Evolutionary conservation across 2,888 invertebrate species (phyloP), one percentile per base, ranked within the genome.

Genomic region (Leucophenga montana): DNA sequence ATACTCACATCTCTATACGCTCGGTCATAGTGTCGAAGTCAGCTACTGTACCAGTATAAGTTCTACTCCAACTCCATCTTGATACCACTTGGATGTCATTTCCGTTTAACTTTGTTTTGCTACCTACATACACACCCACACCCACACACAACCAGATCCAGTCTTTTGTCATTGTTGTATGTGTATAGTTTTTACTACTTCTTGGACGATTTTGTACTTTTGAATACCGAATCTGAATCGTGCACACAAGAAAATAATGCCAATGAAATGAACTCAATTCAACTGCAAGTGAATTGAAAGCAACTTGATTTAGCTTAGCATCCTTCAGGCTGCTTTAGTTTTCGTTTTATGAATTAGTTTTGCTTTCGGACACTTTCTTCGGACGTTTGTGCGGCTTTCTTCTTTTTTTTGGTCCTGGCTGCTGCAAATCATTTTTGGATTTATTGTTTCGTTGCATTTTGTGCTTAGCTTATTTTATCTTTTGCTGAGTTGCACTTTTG

Each of bases 201-300:
- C 22, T 16, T 57, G 11, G 1, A 27, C 8, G n/a, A 5, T 20
- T 57, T 57, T 57, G 57, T 57, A 27, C 57, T 31, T 16, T 57
- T 31, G 22, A 27, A 68, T 16, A 44, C 57, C 22, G 44, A 18
- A 31, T 5, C 22, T 8, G 13, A 46, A 44, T 18, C 11, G 22
- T 31, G 22, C 44, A 68, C 50, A 64, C 66, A 61, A 61, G 62
- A 50, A 71, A 67, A 56, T 20, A 61, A 67, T 70, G 66, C 59
- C 62, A 73, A 53, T 71, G 61, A 68, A 69, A 70, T 48, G 59
- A 67, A 67, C 66, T 18, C n/a, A 50, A 16, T 18, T 50, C 50
- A 50, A 16, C 50, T 50, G 39, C 39, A 39, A 39, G 39, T 39
- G 39, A 39, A 39, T 39, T 39, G 39, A 39, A 39, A 39, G 39